These are phyloP conservation scores for Clamator glandarius DNA, from an alignment of 2,797 vertebrate genomes.

Conservation along the genomic window DNA sequence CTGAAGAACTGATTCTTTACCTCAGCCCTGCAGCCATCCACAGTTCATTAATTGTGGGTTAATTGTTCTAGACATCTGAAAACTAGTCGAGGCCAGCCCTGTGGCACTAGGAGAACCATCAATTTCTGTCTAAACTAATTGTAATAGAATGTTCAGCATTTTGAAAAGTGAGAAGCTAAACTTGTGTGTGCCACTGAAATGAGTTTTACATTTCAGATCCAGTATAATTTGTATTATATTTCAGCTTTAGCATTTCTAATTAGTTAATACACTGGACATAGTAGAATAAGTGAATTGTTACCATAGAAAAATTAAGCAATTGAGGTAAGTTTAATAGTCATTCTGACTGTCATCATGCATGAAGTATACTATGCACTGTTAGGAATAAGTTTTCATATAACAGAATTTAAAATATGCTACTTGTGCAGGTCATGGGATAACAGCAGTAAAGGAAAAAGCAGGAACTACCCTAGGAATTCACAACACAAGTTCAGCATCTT, in stretches of 20 bases:
- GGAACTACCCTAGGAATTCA: conserved; percentile 81
- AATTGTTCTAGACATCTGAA: background rate
- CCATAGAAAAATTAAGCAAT: background rate
- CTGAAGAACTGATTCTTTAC: background rate
- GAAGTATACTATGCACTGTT: background rate
- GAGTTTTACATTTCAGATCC: background rate
- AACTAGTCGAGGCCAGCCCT: background rate
- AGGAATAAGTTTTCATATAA: background rate
- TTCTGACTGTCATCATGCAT: background rate
- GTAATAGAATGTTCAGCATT: background rate
- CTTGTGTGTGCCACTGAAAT: background rate
- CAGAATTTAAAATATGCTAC: background rate
- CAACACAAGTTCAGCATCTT: conserved; percentile 57
- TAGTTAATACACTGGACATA: background rate
- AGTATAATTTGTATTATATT: background rate
- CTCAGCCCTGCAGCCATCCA: background rate
- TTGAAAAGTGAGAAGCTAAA: background rate
- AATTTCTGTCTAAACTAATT: background rate
- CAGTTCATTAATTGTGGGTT: background rate
- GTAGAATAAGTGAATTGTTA: background rate
- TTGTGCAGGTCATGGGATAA: conserved; percentile 88
- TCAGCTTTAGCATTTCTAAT: background rate
- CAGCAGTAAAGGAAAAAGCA: conserved; percentile 90
- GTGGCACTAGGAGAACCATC: background rate
- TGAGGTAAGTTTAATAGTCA: background rate